Evolutionary conservation across 2,888 invertebrate genomes (phyloP).

Genomic region (Cantharis flavilabris): DNA sequence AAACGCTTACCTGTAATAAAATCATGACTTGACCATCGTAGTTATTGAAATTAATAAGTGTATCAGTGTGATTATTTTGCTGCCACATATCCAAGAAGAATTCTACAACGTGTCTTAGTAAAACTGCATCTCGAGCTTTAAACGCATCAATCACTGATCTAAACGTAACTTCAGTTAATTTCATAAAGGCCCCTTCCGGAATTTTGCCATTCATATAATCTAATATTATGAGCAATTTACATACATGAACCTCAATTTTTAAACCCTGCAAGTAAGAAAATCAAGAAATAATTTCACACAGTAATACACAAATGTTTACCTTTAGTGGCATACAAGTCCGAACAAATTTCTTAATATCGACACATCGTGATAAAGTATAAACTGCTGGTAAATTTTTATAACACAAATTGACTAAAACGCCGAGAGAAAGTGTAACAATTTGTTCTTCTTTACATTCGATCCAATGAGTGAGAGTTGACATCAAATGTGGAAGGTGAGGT

Average conservation of each 20-base stretch:
- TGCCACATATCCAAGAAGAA: conserved; percentile 60
- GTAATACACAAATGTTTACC: conserved; percentile 49
- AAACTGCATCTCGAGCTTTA: conserved; percentile 53
- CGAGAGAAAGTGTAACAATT: conserved; percentile 62
- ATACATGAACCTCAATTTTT: conserved; percentile 59
- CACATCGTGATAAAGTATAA: conserved; percentile 71
- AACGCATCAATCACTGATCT: conserved; percentile 57
- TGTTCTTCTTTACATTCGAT: conserved; percentile 61
- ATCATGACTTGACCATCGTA: conserved; percentile 52
- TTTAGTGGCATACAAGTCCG: conserved; percentile 65
- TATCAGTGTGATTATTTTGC: conserved; percentile 42
- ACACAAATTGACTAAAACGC: conserved; percentile 77
- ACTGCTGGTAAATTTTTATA: conserved; percentile 78
- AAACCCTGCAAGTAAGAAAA: conserved; percentile 42
- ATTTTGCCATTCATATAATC: conserved; percentile 59
- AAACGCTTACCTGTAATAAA: conserved; percentile 47
- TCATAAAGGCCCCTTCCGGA: conserved; percentile 56
- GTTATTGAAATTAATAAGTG: conserved; percentile 36
- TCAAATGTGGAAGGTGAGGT: conserved; percentile 70
- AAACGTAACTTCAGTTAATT: conserved; percentile 58
- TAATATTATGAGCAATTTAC: conserved; percentile 60
- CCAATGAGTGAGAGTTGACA: conserved; percentile 70
- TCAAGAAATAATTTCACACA: background rate
- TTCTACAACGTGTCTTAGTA: conserved; percentile 59
- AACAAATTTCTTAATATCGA: conserved; percentile 72